Evolutionary conservation across 2,888 invertebrate genomes (phyloP).

Genomic region (Patella caerulea): DNA sequence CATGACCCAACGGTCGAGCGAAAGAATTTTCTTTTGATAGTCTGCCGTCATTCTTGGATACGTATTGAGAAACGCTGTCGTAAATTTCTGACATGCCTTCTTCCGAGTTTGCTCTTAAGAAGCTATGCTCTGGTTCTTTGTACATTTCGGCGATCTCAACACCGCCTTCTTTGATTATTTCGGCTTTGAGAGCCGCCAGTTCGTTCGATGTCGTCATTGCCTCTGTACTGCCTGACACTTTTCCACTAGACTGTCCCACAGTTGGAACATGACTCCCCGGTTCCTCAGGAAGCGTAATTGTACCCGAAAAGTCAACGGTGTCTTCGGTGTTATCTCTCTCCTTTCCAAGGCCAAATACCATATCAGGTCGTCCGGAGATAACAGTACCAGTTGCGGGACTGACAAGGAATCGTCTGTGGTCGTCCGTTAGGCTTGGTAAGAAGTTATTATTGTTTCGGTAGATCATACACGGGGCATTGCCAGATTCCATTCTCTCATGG

Average conservation of each 20-base stretch:
- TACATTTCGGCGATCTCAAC: background rate
- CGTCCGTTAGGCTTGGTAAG: background rate
- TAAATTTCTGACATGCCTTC: background rate
- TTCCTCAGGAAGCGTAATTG: background rate
- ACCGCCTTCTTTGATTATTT: background rate
- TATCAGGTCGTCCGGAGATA: background rate
- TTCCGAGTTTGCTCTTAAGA: background rate
- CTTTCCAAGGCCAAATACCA: background rate
- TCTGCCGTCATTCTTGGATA: background rate
- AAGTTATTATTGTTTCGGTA: slow-evolving; percentile 2
- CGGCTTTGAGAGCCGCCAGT: background rate
- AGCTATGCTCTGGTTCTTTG: background rate
- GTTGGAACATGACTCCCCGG: background rate
- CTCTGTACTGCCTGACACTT: background rate
- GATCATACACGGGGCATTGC: background rate
- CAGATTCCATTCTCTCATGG: background rate
- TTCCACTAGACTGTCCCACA: background rate
- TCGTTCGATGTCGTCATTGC: background rate
- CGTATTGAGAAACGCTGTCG: background rate
- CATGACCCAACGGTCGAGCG: background rate
- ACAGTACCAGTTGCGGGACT: background rate
- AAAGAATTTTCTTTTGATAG: background rate
- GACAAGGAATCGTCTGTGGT: background rate
- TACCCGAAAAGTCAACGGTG: background rate
- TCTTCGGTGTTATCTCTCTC: background rate